Conservation (phyloP, 2,888 invertebrate genomes). For the Lordiphosa fenestrarum region DNA sequence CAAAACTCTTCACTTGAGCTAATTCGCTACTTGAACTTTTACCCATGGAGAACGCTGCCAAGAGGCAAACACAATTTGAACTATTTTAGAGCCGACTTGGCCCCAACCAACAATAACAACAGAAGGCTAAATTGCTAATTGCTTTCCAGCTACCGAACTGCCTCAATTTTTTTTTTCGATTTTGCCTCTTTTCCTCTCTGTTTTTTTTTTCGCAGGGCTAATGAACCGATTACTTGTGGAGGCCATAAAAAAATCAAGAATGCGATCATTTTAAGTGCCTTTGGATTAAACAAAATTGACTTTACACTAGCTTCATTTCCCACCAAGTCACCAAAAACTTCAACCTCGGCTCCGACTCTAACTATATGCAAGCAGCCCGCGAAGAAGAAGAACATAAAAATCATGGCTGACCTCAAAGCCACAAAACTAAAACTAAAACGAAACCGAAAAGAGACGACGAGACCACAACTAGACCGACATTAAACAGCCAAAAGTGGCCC, state of each 20-base stretch:
- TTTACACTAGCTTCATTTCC: slow-evolving; percentile 54
- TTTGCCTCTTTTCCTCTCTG: not conserved
- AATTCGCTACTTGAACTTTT: too few species aligned
- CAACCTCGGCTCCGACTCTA: slow-evolving; percentile 8
- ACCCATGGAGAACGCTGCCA: too few species aligned
- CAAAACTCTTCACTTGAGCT: too few species aligned
- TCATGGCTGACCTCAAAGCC: slow-evolving; percentile 68
- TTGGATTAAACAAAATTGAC: slow-evolving; percentile 11
- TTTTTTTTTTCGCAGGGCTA: slow-evolving; percentile 52
- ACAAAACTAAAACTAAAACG: slow-evolving; percentile 57
- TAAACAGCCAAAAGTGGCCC: slow-evolving; percentile 54
- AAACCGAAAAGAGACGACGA: slow-evolving; percentile 62
- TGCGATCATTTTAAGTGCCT: slow-evolving; percentile 53
- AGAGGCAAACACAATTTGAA: too few species aligned
- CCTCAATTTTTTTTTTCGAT: not conserved
- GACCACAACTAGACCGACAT: slow-evolving; percentile 68
- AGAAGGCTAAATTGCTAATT: slow-evolving; percentile 23
- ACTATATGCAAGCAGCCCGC: slow-evolving; percentile 36
- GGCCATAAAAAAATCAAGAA: slow-evolving; percentile 61
- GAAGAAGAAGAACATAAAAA: slow-evolving; percentile 27
- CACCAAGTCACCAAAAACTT: slow-evolving; percentile 52
- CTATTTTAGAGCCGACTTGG: slow-evolving; percentile 37
- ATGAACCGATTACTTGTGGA: slow-evolving; percentile 70
- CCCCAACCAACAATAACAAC: slow-evolving; percentile 27
- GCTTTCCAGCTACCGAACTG: slow-evolving; percentile 8